Percentiles rank a stretch among this genome's conserved stretches.
phyloP scores from a whole-genome alignment of 2,888 invertebrate genomes.

The Ichneumon xanthorius region DNA sequence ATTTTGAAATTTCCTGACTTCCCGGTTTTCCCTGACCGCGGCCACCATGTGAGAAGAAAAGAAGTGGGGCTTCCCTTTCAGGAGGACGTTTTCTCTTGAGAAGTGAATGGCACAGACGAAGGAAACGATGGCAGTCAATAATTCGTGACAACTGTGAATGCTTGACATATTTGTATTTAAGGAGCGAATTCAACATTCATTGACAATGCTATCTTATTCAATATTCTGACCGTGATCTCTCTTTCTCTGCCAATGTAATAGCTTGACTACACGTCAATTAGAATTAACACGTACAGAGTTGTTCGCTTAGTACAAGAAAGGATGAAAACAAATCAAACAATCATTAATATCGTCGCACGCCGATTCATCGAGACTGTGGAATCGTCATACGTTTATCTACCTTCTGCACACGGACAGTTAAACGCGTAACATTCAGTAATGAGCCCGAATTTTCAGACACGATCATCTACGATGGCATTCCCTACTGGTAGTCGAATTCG shows the following conservation, averaged over 20 bases:
- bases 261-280: conserved; percentile 2
- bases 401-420: not conserved
- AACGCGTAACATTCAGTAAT: not conserved
- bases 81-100: not conserved
- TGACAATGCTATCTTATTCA: conserved; percentile 1
- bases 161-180: conserved; percentile 51
- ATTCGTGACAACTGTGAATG: conserved; percentile 3
- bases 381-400: not conserved
- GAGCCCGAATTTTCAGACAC: not conserved
- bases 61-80: not conserved
- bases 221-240: conserved; percentile 4
- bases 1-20: too few relatives aligned
- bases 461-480: not conserved
- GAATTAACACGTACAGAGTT: conserved; percentile 21
- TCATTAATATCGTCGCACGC: not conserved
- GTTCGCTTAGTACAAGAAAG: not conserved
- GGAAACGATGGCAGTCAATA: not conserved
- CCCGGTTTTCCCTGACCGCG: too few relatives aligned
- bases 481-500: not conserved
- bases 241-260: not conserved
- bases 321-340: not conserved
- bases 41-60: not conserved
- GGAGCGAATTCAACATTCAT: conserved; percentile 32
- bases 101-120: not conserved
- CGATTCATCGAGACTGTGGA: not conserved